These are phyloP conservation scores for Oegoconia quadripuncta DNA, from an alignment of 2,888 invertebrate genomes.

Conservation along the genomic window DNA sequence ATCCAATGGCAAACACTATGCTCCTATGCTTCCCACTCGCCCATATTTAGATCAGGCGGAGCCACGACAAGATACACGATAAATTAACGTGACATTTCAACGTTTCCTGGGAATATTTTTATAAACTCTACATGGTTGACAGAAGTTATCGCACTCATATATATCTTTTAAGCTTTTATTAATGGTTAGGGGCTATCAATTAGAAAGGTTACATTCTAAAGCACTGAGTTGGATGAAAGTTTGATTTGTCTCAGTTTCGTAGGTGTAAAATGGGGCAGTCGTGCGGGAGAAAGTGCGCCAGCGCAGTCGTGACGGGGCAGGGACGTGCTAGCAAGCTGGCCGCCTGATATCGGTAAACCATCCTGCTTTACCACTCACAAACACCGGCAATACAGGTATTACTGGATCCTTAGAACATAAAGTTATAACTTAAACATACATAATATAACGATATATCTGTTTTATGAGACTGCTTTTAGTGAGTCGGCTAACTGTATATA, in stretches of 20 bases:
- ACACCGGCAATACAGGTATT: not conserved
- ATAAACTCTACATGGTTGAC: constrained; percentile 14
- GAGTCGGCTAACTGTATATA: too few species aligned
- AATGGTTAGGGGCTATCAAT: constrained; percentile 6
- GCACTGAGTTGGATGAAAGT: constrained; percentile 38
- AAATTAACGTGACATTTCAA: constrained; percentile 43
- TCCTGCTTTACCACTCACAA: not conserved
- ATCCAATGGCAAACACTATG: constrained; percentile 48
- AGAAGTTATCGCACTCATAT: constrained; percentile 9
- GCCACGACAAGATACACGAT: constrained; percentile 36
- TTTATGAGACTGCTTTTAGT: too few species aligned
- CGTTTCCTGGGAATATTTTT: constrained; percentile 54
- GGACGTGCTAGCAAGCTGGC: constrained; percentile 43
- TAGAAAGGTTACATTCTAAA: constrained; percentile 13
- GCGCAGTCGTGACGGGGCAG: constrained; percentile 52
- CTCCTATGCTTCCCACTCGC: constrained; percentile 40
- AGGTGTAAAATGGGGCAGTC: constrained; percentile 54
- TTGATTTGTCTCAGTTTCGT: constrained; percentile 42
- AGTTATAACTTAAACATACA: too few species aligned
- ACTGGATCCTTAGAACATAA: too few species aligned
- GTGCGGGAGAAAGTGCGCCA: constrained; percentile 63
- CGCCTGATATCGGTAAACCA: not conserved
- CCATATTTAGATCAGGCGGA: constrained; percentile 42
- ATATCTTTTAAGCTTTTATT: constrained; percentile 4
- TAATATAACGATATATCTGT: too few species aligned